Base-by-base conservation (phyloP, 2,888 invertebrate species). In the Dermolepida albohirtum region DNA sequence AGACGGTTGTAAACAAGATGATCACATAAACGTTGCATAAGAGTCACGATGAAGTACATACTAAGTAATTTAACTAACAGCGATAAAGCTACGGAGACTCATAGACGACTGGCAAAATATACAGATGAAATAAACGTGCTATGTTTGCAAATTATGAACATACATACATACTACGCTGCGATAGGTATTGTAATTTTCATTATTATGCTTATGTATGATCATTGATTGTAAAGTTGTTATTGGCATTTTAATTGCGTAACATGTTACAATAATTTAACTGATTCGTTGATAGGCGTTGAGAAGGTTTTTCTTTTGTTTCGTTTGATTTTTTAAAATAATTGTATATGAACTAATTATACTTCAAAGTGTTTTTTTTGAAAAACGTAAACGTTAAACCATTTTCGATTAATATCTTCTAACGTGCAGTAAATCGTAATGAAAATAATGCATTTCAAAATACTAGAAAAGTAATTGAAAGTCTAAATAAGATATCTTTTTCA, bases 1-100 rank as follows among this genome's bases (percentile, higher is more conserved):
- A 49, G 59, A 62, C 59, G 39, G 47, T 47, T 62, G 59, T 62
- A 62, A 62, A 62, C 47, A 62, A 62, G 47, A 62, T 47, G 16
- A 16, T 34, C 29, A 34, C 34, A 34, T 34, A 34, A 47, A 62
- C 39, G 59, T 62, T 62, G 59, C 59, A 47, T 47, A 62, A 62
- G 47, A 47, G 29, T 62, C 59, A 22, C n/a, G 57, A 62, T 14
- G 47, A 47, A 34, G 59, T 29, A 62, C 44, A 62, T 34, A 34
- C 34, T 10, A 34, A 34, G 34, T 34, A 34, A 22, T 22, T 22
- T 22, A 22, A 34, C 34, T 34, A 34, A 34, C 34, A 34, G 34
- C 34, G 47, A 47, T 62, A 49, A 49, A 47, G n/a, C 40, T 16
- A 14, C 47, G 29, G 39, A 39, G 59, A 49, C 16, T 27, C 39